These are phyloP conservation scores for Tor tambroides DNA, from an alignment of 2,113 vertebrate species.

Conservation along the genomic window DNA sequence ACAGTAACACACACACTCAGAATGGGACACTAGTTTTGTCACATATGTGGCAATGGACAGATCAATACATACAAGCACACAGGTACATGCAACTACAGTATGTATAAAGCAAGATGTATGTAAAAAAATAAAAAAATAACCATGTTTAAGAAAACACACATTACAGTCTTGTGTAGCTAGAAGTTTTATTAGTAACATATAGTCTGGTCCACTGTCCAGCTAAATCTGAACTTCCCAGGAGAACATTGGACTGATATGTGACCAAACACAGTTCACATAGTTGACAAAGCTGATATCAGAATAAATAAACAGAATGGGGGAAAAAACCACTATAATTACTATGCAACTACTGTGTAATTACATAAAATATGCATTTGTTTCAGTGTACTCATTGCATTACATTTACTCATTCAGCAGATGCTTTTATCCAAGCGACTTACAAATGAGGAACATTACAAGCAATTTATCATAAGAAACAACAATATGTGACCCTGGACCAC, in stretches of 20 bases:
- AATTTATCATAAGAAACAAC: too few relatives aligned
- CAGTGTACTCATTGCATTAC: background rate
- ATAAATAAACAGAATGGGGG: background rate
- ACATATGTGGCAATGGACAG: slow-evolving; percentile 43
- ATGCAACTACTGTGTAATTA: background rate
- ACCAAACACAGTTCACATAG: background rate
- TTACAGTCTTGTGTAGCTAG: background rate
- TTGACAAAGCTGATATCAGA: background rate
- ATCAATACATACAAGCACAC: slow-evolving; percentile 17
- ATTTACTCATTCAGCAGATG: background rate
- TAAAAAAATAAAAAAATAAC: background rate
- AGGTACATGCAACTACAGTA: slow-evolving; percentile 15
- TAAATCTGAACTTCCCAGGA: too few relatives aligned
- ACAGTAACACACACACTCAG: slow-evolving; percentile 53
- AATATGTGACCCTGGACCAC: too few relatives aligned
- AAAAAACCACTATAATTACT: background rate
- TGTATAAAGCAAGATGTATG: background rate
- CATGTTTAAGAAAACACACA: background rate
- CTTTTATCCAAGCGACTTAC: slow-evolving; percentile 32
- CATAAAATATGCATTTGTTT: background rate
- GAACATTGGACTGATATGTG: background rate
- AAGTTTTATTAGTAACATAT: background rate
- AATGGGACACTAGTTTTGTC: background rate
- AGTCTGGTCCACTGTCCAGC: background rate
- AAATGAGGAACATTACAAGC: too few relatives aligned